Evolutionary conservation across 2,797 vertebrate genomes (phyloP), one percentile per base, ranked within the genome.

Genomic region (Naso thynnoides): DNA sequence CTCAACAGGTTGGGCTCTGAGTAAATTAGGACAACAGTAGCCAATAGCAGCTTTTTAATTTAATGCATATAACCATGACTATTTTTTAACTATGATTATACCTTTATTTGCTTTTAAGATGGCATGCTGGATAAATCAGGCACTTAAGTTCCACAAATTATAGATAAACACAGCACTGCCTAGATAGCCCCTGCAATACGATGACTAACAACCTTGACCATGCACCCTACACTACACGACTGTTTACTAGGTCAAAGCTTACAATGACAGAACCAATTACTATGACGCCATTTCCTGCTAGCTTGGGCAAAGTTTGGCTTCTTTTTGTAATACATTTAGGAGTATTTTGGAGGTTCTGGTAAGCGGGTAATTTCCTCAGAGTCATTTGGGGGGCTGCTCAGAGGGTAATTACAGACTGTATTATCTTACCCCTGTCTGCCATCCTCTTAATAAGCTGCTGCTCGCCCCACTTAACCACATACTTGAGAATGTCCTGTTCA

Each of bases 401-500:
- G 78, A 91, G 86, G 87, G 82, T 92, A 91, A 94, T 93, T 91
- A 91, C 74, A 86, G 88, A 86, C 78, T 85, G 88, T 90, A 89
- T 92, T 88, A 92, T 93, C 93, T 96, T 95, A 99, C 98, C 98
- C 96, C 98, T 93, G 93, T 99, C 98, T 88, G 97, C 97, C 96
- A 99, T 99, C 94, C 97, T 97, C 93, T 97, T 99, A 94, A 99
- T 99, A 89, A 99, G 91, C 85, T 99, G 98, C 91, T 98, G 96
- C 78, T 99, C 98, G 78, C 98, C 98, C 98, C 98, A 99, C 91
- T 99, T 99, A 91, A 99, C 95, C 88, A 99, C 95, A 85, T 99
- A 98, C 90, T 99, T 99, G 81, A 99, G 96, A 90, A 99, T 95
- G 94, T 99, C 98, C 95, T 99, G 98, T 90, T 99, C 98, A 85